Base-by-base conservation (phyloP, 1,140 invertebrate species). In the Drosophila arizonae region DNA sequence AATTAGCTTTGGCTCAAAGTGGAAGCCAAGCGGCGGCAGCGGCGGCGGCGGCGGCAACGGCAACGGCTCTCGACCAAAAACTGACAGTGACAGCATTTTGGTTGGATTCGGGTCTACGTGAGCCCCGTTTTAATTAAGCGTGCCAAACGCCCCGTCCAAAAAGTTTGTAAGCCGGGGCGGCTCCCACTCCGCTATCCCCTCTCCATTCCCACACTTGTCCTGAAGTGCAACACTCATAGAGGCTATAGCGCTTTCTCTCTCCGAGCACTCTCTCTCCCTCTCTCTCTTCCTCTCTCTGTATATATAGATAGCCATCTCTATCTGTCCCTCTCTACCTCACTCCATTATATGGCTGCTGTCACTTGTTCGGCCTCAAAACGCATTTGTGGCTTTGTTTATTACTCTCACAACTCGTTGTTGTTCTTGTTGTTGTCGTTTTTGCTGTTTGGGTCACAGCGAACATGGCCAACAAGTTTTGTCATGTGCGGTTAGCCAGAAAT, bases 361-460 rank as follows among this genome's bases (percentile, higher is more conserved):
- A 72, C 46, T 70, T 58, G 63, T 45, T 72, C 45, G 46, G 58
- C 54, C 54, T 57, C 58, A 43, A 63, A 68, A 76, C 58, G 71
- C 75, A 77, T 77, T 77, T 77, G 71, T 39, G 75, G 75, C 71
- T 77, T 74, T 77, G 75, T 74, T 77, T 69, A 77, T 77, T 73
- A 58, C 74, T 73, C 64, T 41, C 60, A 46, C 57, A 62, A 57
- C 39, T 52, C 68, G 63, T 76, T 76, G 50, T 62, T 52, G 63
- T 57, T n/a, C n/a, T n/a, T 63, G 36, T 48, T 68, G 51, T 48
- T 51, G 9, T 33, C 33, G 51, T 48, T 51, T 6, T 28, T 62
- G 68, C 13, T 56, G 33, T 54, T 65, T n/a, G 41, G 41, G 28
- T 60, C 41, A 28, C 17, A 54, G 61, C 46, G 62, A 72, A 63